Conservation (phyloP, 2,888 invertebrate species). For the Limnephilus lunatus region DNA sequence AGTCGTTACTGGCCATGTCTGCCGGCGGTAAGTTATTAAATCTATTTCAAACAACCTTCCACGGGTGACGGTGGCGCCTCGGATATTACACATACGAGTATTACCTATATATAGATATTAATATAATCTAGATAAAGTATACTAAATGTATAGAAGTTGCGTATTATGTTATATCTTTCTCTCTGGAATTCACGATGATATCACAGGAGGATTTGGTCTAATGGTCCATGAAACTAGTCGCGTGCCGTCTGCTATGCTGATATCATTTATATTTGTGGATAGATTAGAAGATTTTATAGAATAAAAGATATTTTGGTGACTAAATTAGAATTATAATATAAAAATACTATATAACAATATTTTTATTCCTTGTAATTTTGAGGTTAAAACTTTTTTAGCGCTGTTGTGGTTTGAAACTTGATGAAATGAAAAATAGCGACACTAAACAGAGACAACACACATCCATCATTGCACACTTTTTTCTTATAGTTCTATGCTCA, state of each 20-base stretch:
- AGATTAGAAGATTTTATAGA: neutral
- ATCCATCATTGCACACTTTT: too few species aligned
- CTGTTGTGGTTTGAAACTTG: too few species aligned
- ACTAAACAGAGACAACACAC: too few species aligned
- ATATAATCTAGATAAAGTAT: neutral
- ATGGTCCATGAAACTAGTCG: neutral
- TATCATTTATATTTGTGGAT: neutral
- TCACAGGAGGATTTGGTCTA: neutral
- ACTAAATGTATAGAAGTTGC: neutral
- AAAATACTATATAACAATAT: too few species aligned
- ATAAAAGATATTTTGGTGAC: neutral
- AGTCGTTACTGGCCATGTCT: slow-evolving; percentile 14
- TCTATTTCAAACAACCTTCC: slow-evolving; percentile 30
- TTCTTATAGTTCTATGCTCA: too few species aligned
- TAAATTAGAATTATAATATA: too few species aligned
- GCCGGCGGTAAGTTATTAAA: slow-evolving; percentile 37
- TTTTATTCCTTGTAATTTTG: neutral
- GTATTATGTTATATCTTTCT: neutral
- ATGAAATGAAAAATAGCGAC: too few species aligned
- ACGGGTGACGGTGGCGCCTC: slow-evolving; percentile 49
- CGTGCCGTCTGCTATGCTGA: neutral
- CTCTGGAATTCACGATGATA: slow-evolving; percentile 6
- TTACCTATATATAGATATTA: neutral
- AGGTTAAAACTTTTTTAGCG: too few species aligned
- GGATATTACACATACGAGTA: slow-evolving; percentile 11